Conservation (phyloP, 2,888 invertebrate genomes). For the Timema podura region DNA sequence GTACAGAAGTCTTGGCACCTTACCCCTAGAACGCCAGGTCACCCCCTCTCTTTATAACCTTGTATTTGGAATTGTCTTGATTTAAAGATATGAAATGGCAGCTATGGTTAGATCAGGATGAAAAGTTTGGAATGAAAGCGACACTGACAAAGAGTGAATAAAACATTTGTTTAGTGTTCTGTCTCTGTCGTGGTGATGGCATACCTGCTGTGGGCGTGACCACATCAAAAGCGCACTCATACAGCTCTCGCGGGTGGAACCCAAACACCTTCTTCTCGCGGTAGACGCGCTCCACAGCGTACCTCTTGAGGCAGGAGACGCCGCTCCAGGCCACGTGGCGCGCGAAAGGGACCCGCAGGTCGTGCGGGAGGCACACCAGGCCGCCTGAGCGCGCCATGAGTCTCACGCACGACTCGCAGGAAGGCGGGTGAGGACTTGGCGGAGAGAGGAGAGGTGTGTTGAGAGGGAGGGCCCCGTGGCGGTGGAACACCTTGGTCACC, state of each 20-base stretch:
- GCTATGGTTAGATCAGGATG: too few species aligned
- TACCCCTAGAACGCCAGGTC: too few species aligned
- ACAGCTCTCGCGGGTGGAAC: constrained; percentile 83
- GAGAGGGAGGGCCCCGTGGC: constrained; percentile 75
- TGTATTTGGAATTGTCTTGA: too few species aligned
- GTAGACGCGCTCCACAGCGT: constrained; percentile 81
- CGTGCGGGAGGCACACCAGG: constrained; percentile 79
- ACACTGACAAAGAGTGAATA: too few species aligned
- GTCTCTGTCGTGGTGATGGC: constrained; percentile 17
- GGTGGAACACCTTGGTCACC: constrained; percentile 57
- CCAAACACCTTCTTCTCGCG: constrained; percentile 69
- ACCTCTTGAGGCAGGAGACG: constrained; percentile 74
- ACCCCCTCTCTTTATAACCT: too few species aligned
- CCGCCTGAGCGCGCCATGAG: constrained; percentile 85
- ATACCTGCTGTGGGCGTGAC: constrained; percentile 68
- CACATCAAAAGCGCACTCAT: constrained; percentile 92
- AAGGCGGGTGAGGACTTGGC: constrained; percentile 54
- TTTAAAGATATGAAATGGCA: too few species aligned
- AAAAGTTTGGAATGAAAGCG: too few species aligned
- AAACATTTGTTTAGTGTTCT: neutral
- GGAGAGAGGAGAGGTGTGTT: constrained; percentile 79
- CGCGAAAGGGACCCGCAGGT: constrained; percentile 76
- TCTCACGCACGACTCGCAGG: constrained; percentile 61
- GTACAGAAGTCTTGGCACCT: too few species aligned
- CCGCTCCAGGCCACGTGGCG: constrained; percentile 77